Percentiles rank a stretch among this genome's conserved stretches.
Evolutionary conservation across 1,140 invertebrate species (phyloP).

Genomic region (Daktulosphaira vitifoliae): DNA sequence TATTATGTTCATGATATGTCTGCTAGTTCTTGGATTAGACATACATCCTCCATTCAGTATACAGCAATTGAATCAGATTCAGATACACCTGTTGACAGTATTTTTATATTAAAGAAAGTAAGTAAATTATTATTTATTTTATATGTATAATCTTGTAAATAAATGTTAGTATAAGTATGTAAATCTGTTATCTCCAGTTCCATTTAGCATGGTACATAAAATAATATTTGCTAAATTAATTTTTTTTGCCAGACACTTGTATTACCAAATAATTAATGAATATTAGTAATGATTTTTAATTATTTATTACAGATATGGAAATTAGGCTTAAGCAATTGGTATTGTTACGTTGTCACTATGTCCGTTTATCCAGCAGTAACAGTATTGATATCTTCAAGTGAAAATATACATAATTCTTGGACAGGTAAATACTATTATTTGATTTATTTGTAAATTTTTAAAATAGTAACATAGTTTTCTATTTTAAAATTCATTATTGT

Average conservation of each 20-base stretch:
- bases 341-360: conserved; percentile 71
- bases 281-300: conserved; percentile 1
- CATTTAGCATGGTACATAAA: no score
- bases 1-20: conserved; percentile 48
- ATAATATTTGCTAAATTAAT: not conserved
- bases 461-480: not conserved
- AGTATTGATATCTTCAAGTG: conserved; percentile 67
- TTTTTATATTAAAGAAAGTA: conserved; percentile 16
- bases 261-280: no score
- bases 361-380: conserved; percentile 82
- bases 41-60: conserved; percentile 1
- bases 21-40: not conserved
- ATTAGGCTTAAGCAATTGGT: conserved; percentile 62
- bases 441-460: not conserved
- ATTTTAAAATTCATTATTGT: no score
- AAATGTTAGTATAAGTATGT: no score
- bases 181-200: no score
- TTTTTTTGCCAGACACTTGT: no score
- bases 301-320: conserved; percentile 39
- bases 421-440: not conserved
- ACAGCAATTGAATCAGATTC: not conserved
- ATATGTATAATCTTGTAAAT: no score
- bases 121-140: not conserved
- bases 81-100: not conserved
- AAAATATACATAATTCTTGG: conserved; percentile 11